phyloP scores from a whole-genome alignment of 2,797 vertebrate species.

The Mus caroli region DNA sequence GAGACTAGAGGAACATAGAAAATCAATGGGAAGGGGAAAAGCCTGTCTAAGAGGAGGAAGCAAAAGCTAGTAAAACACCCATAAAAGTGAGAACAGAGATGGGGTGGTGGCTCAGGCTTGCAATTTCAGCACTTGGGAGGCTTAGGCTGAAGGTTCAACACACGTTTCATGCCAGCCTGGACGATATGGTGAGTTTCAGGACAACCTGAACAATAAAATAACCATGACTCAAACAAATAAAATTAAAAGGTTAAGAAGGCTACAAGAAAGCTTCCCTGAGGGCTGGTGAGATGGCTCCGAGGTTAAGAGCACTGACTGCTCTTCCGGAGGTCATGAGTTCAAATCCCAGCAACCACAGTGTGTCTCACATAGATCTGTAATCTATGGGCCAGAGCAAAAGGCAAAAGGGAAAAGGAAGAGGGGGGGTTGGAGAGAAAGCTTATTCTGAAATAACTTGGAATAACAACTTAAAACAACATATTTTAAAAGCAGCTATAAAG shows the following conservation, averaged over 20 bases:
- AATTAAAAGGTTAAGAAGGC: not conserved
- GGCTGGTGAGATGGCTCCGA: too few species aligned
- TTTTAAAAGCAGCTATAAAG: not conserved
- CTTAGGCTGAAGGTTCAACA: not conserved
- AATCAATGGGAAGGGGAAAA: not conserved
- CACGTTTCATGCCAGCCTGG: not conserved
- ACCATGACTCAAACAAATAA: not conserved
- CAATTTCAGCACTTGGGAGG: not conserved
- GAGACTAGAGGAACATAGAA: not conserved
- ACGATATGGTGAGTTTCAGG: not conserved
- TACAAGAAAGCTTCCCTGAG: conserved; percentile 48
- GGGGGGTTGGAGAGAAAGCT: not conserved
- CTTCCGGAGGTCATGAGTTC: too few species aligned
- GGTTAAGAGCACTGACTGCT: too few species aligned
- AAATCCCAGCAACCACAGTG: too few species aligned
- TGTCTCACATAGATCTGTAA: too few species aligned
- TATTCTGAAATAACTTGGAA: conserved; percentile 54
- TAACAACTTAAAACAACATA: conserved; percentile 47
- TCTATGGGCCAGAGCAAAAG: too few species aligned
- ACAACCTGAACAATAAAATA: not conserved
- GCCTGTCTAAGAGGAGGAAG: not conserved
- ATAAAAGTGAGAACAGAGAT: not conserved
- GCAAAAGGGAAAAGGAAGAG: too few species aligned
- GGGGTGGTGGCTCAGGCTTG: not conserved
- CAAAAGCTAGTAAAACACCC: not conserved